Evolutionary conservation across 2,888 invertebrate genomes (phyloP).

Genomic region (Cyclophora punctaria): DNA sequence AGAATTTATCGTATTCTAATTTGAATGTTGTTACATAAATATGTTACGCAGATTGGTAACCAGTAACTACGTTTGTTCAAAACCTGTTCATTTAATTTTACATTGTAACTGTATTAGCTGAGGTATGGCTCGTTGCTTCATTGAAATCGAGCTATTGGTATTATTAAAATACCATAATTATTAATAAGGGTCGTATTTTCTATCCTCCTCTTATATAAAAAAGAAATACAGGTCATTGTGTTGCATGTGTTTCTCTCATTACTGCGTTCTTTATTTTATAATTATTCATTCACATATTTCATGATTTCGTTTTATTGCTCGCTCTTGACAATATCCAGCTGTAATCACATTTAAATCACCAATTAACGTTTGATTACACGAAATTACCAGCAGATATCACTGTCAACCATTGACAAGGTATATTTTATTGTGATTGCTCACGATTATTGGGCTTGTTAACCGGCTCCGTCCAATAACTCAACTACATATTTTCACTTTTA

Average conservation of each 20-base stretch:
- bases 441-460: conserved; percentile 26
- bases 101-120: neutral
- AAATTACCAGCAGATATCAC: conserved; percentile 28
- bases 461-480: conserved; percentile 27
- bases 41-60: conserved; percentile 20
- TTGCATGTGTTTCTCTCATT: no score
- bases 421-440: conserved; percentile 19
- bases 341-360: conserved; percentile 26
- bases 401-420: conserved; percentile 16
- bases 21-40: conserved; percentile 34
- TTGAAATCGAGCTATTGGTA: no score
- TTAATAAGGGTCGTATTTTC: no score
- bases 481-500: conserved; percentile 33
- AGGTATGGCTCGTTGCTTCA: no score
- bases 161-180: no score
- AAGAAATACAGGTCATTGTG: no score
- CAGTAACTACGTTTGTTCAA: conserved; percentile 9
- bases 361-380: conserved; percentile 38
- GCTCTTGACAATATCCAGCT: conserved; percentile 17
- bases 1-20: conserved; percentile 42
- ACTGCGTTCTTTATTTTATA: neutral
- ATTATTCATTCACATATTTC: conserved; percentile 3
- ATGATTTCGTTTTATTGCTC: conserved; percentile 5
- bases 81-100: conserved; percentile 9
- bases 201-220: no score